A percentile compares a stretch with the other conserved stretches of the same genome.
phyloP scores from a whole-genome alignment of 1,140 invertebrate genomes.

The Sinella curviseta region DNA sequence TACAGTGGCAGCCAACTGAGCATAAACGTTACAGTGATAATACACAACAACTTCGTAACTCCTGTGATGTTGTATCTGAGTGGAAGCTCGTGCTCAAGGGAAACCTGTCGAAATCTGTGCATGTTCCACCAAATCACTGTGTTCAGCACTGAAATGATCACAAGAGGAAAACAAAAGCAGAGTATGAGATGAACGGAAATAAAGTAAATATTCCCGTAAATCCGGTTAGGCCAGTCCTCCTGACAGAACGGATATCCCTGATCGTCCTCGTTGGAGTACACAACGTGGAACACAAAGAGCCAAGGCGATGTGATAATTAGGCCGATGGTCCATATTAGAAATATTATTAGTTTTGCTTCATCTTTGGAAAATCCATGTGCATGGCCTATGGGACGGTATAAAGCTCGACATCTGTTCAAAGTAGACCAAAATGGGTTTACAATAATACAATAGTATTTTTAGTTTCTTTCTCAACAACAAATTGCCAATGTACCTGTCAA shows the following conservation, averaged over 20 bases:
- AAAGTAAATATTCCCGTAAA: slow-evolving; percentile 59
- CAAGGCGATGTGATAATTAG: slow-evolving; percentile 62
- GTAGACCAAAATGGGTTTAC: too few species aligned
- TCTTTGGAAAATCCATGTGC: too few species aligned
- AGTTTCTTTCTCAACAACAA: neutral
- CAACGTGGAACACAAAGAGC: slow-evolving; percentile 60
- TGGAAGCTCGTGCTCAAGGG: slow-evolving; percentile 37
- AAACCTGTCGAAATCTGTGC: slow-evolving; percentile 54
- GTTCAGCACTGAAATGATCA: slow-evolving; percentile 62
- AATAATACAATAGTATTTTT: too few species aligned
- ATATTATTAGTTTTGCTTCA: slow-evolving; percentile 49
- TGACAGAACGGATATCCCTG: slow-evolving; percentile 55
- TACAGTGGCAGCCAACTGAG: slow-evolving; percentile 69
- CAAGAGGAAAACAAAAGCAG: slow-evolving; percentile 60
- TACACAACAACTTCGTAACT: slow-evolving; percentile 67
- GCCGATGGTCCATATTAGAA: slow-evolving; percentile 62
- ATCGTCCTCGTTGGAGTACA: slow-evolving; percentile 50
- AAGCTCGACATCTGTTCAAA: too few species aligned
- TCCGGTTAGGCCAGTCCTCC: slow-evolving; percentile 57
- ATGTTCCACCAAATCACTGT: slow-evolving; percentile 59
- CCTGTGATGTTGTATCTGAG: slow-evolving; percentile 53
- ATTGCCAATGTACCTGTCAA: slow-evolving; percentile 58
- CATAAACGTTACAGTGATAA: slow-evolving; percentile 65
- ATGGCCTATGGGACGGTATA: too few species aligned
- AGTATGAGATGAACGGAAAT: slow-evolving; percentile 62